These are phyloP conservation scores for Agapetus fuscipes DNA, from an alignment of 2,888 invertebrate species.

Conservation along the genomic window DNA sequence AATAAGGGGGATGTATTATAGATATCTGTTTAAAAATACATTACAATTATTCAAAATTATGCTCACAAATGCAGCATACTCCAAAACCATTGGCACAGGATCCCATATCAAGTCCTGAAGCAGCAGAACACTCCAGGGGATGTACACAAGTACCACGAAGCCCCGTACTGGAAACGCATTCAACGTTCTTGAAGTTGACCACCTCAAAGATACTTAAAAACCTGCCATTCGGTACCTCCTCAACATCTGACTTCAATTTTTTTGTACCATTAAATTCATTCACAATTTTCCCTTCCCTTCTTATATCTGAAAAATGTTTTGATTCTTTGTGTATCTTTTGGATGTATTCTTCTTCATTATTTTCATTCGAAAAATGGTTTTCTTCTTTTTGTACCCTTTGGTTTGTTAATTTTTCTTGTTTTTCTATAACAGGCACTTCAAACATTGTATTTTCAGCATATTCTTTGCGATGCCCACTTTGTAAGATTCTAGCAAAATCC, in stretches of 20 bases:
- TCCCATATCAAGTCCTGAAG: conserved; percentile 53
- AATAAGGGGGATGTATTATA: too few relatives aligned
- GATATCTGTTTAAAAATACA: too few relatives aligned
- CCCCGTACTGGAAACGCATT: conserved; percentile 46
- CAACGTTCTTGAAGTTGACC: conserved; percentile 56
- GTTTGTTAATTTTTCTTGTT: too few relatives aligned
- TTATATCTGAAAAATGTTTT: too few relatives aligned
- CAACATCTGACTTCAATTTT: not conserved
- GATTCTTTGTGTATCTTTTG: too few relatives aligned
- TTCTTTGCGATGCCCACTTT: not conserved
- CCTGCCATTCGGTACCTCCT: conserved; percentile 7
- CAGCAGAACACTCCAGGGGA: conserved; percentile 51
- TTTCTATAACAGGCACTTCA: not conserved
- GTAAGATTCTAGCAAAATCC: not conserved
- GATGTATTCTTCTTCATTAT: too few relatives aligned
- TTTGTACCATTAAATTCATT: not conserved
- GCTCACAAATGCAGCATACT: conserved; percentile 68
- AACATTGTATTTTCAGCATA: not conserved
- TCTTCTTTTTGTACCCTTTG: too few relatives aligned
- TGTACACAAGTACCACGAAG: conserved; percentile 64
- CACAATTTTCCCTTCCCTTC: too few relatives aligned
- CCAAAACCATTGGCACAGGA: conserved; percentile 64
- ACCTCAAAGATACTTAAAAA: conserved; percentile 63
- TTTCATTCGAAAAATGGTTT: too few relatives aligned
- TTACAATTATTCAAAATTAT: conserved; percentile 22